Conservation (phyloP, 2,113 vertebrate species). For the Pterophyllum scalare region DNA sequence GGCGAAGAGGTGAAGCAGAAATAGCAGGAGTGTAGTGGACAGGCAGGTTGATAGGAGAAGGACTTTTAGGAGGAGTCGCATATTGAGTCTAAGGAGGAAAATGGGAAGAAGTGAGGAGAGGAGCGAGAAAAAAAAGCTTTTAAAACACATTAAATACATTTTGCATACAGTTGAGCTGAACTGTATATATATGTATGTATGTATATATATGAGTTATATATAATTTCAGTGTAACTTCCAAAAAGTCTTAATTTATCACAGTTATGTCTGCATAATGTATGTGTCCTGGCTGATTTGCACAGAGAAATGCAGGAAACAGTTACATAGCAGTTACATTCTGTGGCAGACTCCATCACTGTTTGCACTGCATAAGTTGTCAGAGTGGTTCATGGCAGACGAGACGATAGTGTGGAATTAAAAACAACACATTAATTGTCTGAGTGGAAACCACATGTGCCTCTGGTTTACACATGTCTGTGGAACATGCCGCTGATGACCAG, state of each 20-base stretch:
- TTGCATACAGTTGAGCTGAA: not conserved
- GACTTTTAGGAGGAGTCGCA: slow-evolving; percentile 64
- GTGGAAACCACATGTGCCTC: not conserved
- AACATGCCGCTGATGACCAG: not conserved
- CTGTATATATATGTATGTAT: not conserved
- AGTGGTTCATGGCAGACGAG: not conserved
- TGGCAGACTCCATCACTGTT: not conserved
- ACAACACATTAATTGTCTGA: not conserved
- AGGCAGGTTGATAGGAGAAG: slow-evolving; percentile 80
- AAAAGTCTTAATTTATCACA: not conserved
- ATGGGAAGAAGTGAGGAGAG: not conserved
- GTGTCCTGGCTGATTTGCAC: not conserved
- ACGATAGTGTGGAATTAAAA: not conserved
- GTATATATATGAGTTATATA: not conserved
- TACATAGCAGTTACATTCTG: rapidly evolving
- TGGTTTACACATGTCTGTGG: not conserved
- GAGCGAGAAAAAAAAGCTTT: not conserved
- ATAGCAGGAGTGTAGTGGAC: slow-evolving; percentile 82
- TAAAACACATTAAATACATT: not conserved
- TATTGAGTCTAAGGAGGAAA: slow-evolving; percentile 58
- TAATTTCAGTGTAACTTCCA: not conserved
- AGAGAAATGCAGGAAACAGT: not conserved
- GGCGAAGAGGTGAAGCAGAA: slow-evolving; percentile 77
- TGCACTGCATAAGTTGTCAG: not conserved
- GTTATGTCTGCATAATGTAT: not conserved